Evolutionary conservation across 1,140 invertebrate genomes (phyloP), one percentile per base, ranked within the genome.

Genomic region (Frieseomelitta varia): DNA sequence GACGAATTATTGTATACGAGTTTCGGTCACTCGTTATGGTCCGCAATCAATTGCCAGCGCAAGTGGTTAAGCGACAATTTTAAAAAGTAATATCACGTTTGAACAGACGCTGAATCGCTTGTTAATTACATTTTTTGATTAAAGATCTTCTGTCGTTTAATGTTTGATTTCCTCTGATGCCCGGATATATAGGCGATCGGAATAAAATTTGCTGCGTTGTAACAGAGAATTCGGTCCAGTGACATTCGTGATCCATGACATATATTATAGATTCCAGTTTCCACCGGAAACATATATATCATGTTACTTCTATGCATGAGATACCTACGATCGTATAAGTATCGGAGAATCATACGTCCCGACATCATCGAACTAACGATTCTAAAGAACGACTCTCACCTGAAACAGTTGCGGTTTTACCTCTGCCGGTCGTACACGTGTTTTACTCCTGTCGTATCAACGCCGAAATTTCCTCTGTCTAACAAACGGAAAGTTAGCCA

Each of bases 371-470:
- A 47, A 56, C 27, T 81, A 77, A 80, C 74, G 63, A 81, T 24
- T 39, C 61, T 47, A 68, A 76, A 34, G 53, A 80, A 27, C 67
- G 55, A 83, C 83, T 82, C 87, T 88, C 87, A 85, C 79, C 30
- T 55, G 67, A 39, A 58, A 77, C 87, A 89, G 88, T 89, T 73
- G 81, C 27, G 53, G 55, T 58, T 63, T 65, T 73, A 24, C 88
- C 77, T 79, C 30, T 80, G 69, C 24, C 53, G 56, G 27, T 83
- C 61, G 56, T 68, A 67, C 84, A 88, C 87, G 77, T 19, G 77
- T 79, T 69, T 79, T 56, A 69, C 63, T 68, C 27, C 12, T 51
- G 14, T 55, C 24, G 15, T 55, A 51, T 21, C 58, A 67, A n/a
- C 12, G 61, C 56, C 12, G 61, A 30, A 61, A 69, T 27, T 61